Evolutionary conservation across 1,140 invertebrate genomes (phyloP).

Genomic region (Drosophila takahashii): DNA sequence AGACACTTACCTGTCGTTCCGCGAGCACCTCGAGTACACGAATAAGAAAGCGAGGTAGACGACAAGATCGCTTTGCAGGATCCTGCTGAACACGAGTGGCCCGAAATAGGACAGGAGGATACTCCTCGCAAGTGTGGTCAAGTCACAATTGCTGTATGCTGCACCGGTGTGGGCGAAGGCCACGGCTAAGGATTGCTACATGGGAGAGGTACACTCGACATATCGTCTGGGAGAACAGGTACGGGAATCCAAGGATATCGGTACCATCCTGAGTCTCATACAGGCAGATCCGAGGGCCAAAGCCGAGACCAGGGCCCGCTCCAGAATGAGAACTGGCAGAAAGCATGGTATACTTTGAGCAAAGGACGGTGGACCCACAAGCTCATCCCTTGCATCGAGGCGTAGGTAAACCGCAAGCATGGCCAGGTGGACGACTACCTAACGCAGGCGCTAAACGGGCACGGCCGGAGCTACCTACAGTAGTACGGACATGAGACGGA

Average conservation of each 20-base stretch:
- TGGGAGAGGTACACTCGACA: background rate
- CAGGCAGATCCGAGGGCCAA: too few species aligned
- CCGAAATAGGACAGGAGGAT: too few species aligned
- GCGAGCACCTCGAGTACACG: background rate
- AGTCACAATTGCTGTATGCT: background rate
- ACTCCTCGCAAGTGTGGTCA: background rate
- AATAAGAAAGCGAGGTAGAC: background rate
- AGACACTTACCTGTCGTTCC: background rate
- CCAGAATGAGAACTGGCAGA: too few species aligned
- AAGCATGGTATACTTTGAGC: too few species aligned
- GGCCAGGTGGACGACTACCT: background rate
- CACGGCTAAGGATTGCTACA: too few species aligned
- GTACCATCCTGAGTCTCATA: too few species aligned
- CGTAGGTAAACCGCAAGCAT: background rate
- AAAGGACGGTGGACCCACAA: too few species aligned
- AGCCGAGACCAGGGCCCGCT: too few species aligned
- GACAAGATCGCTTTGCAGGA: background rate
- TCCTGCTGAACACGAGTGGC: too few species aligned
- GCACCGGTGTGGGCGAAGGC: background rate
- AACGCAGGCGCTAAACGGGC: background rate
- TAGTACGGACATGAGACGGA: too few species aligned
- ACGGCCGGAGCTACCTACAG: background rate
- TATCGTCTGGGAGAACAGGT: background rate
- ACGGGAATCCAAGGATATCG: too few species aligned
- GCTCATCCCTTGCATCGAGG: background rate